These are phyloP conservation scores for Chascanopsetta lugubris DNA, from an alignment of 2,113 vertebrate species.

Conservation along the genomic window DNA sequence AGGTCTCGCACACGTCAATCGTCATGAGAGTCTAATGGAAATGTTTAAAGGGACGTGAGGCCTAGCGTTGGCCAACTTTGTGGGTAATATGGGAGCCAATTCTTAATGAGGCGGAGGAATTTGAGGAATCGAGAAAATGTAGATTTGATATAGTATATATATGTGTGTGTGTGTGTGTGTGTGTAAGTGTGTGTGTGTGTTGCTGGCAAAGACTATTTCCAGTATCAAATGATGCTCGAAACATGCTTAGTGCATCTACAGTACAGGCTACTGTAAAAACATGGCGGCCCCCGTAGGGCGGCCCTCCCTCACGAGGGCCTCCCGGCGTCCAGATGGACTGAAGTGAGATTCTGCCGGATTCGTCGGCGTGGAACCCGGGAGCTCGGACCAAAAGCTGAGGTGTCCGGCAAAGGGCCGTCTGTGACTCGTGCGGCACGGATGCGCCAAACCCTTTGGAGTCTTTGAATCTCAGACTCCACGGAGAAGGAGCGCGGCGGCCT, in stretches of 20 bases:
- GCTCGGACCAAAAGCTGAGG: too few species aligned
- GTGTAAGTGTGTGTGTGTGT: not conserved
- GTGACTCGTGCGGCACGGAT: too few species aligned
- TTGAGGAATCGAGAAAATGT: not conserved
- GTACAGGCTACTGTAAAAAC: conserved; percentile 56
- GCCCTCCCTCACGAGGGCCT: too few species aligned
- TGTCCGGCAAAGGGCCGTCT: too few species aligned
- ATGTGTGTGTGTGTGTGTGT: not conserved
- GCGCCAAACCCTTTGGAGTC: conserved; percentile 47
- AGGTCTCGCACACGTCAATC: conserved; percentile 29
- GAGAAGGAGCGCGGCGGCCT: conserved; percentile 44
- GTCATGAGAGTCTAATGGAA: conserved; percentile 14
- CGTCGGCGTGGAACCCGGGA: too few species aligned
- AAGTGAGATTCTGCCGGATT: too few species aligned
- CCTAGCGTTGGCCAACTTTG: conserved; percentile 10
- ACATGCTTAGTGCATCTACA: conserved; percentile 41
- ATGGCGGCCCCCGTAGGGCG: too few species aligned
- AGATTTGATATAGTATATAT: too few species aligned
- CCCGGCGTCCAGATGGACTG: too few species aligned
- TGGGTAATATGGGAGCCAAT: too few species aligned
- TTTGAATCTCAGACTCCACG: conserved; percentile 53
- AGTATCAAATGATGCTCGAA: too few species aligned
- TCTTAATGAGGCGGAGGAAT: not conserved
- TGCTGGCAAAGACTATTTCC: too few species aligned
- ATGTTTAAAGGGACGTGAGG: conserved; percentile 31